Percentiles rank a stretch among this genome's conserved stretches.
phyloP scores from a whole-genome alignment of 2,888 invertebrate species.

The Aquatica leii region DNA sequence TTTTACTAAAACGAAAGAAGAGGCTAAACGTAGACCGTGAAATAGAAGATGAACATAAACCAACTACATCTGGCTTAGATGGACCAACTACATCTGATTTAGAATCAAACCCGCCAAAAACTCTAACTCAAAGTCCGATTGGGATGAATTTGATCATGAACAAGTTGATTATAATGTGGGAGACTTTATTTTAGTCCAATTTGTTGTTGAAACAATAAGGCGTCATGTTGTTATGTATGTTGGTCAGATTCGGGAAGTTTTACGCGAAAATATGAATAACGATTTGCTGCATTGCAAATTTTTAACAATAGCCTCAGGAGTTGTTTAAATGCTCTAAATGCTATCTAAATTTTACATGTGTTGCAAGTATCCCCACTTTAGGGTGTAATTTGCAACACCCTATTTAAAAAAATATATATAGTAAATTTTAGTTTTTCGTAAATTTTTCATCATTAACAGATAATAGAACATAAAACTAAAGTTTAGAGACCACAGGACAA shows the following conservation, averaged over 20 bases:
- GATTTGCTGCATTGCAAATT: slow-evolving; percentile 11
- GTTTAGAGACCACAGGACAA: too few relatives aligned
- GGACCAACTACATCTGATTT: background rate
- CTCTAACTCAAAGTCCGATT: slow-evolving; percentile 12
- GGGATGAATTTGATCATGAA: slow-evolving; percentile 13
- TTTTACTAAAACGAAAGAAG: slow-evolving; percentile 18
- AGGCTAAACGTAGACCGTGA: slow-evolving; percentile 1
- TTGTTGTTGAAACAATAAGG: slow-evolving; percentile 10
- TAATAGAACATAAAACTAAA: too few relatives aligned
- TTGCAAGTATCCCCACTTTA: slow-evolving; percentile 8
- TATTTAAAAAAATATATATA: background rate
- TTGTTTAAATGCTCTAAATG: background rate
- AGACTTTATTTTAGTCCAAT: slow-evolving; percentile 11
- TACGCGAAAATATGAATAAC: slow-evolving; percentile 8
- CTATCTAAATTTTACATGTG: background rate
- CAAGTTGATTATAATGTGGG: slow-evolving; percentile 6
- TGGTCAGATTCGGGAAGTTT: slow-evolving; percentile 11
- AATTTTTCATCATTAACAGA: too few relatives aligned
- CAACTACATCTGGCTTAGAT: slow-evolving; percentile 2
- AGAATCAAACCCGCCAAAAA: slow-evolving; percentile 5
- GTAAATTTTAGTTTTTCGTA: too few relatives aligned
- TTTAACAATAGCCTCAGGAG: slow-evolving; percentile 6
- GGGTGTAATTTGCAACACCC: slow-evolving; percentile 12
- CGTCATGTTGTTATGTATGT: slow-evolving; percentile 11
- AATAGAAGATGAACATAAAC: slow-evolving; percentile 3